Base-by-base conservation (phyloP, 92 coral and sea anemone species). In the Bergia sp. region DNA sequence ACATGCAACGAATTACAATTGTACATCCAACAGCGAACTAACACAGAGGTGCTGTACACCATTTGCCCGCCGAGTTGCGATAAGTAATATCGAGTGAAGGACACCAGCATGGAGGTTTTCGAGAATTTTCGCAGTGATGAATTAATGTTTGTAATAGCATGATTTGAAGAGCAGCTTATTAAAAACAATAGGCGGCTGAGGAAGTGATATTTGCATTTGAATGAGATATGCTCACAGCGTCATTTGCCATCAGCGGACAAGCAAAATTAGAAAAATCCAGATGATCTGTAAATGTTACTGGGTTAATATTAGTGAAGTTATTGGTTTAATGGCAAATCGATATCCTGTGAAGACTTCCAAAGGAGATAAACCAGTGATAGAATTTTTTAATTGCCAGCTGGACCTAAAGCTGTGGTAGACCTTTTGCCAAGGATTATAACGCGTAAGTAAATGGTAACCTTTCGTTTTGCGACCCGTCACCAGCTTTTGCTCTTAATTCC, bases 141-240 rank as follows among this genome's bases (percentile, higher is more conserved):
- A 84, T 69, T 84, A 79, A 84, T 84, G 87, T 84, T 84, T 71
- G 87, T 84, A 84, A 74, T 67, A 69, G 87, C 61, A 84, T 65
- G 79, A 84, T 84, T 43, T 84, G 58, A 71, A 84, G 79, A 84
- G 71, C 87, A 72, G 36, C 79, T 84, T 84, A 72, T 84, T 71
- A 84, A 41, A 71, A 84, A 84, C 67, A 84, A 71, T 84, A 53
- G 61, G 43, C 43, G 44, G 39, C 66, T 84, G 15, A 84, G 87
- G 87, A 84, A 84, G 87, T 69, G 43, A 72, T 42, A 84, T 84
- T 84, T 84, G 87, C 87, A 84, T 84, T 84, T 84, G 79, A 84
- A 84, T 71, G 66, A 45, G 87, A 7, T 37, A 84, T 45, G 87
- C 87, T 71, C 37, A 44, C 37, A 84, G 87, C 87, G 75, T 69